A percentile compares a stretch with the other conserved stretches of the same genome.
phyloP scores from a whole-genome alignment of 2,888 invertebrate genomes.

The Apoda limacodes region DNA sequence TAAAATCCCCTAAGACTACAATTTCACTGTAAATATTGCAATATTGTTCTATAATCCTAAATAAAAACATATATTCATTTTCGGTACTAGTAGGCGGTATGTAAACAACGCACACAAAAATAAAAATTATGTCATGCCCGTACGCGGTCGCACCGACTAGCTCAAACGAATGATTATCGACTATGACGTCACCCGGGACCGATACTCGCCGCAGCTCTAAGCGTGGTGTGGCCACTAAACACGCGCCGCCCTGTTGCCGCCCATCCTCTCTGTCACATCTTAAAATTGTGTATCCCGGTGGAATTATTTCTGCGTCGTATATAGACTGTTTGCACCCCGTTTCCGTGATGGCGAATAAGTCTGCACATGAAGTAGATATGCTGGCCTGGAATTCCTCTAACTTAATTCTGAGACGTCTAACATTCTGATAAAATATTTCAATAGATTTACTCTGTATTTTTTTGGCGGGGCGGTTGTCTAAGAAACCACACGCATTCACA shows the following conservation, averaged over 20 bases:
- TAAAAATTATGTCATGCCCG: too few relatives aligned
- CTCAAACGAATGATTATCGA: slow-evolving; percentile 9
- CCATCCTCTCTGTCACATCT: slow-evolving; percentile 11
- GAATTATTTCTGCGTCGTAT: slow-evolving; percentile 14
- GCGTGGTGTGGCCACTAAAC: slow-evolving; percentile 13
- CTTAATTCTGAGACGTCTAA: slow-evolving; percentile 12
- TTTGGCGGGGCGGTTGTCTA: too few relatives aligned
- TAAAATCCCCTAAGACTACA: too few relatives aligned
- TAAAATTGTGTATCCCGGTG: slow-evolving; percentile 9
- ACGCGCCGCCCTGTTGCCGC: slow-evolving; percentile 12
- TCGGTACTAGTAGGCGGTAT: too few relatives aligned
- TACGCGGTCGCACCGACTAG: slow-evolving; percentile 11
- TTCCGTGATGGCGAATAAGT: slow-evolving; percentile 23
- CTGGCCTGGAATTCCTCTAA: slow-evolving; percentile 8
- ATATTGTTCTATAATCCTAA: too few relatives aligned
- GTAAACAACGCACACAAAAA: too few relatives aligned
- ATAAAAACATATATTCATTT: too few relatives aligned
- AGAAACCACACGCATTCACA: slow-evolving; percentile 24
- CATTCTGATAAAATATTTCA: slow-evolving; percentile 12
- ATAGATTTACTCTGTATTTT: slow-evolving; percentile 1
- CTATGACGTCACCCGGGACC: slow-evolving; percentile 5
- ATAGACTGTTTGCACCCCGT: slow-evolving; percentile 18
- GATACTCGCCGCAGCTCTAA: slow-evolving; percentile 6
- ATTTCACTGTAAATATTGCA: too few relatives aligned
- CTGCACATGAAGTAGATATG: slow-evolving; percentile 7